Evolutionary conservation across 2,888 invertebrate species (phyloP).

Genomic region (Nematopogon swammerdamellus): DNA sequence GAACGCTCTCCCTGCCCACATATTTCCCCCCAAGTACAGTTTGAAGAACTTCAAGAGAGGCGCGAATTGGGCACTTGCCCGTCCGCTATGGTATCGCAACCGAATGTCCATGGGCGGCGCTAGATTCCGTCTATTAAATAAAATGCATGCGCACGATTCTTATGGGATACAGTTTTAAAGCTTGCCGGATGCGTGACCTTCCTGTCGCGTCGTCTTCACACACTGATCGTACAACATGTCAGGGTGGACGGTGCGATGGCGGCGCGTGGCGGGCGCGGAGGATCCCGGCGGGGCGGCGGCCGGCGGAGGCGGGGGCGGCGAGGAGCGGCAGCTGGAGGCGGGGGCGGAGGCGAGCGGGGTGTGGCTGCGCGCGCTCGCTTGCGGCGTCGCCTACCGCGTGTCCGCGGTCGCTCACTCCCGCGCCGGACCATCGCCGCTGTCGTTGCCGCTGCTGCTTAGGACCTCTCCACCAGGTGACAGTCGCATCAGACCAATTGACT

Average conservation of each 20-base stretch:
- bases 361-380: slow-evolving; percentile 32
- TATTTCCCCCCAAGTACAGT: too few species aligned
- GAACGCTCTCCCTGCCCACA: too few species aligned
- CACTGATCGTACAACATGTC: not conserved
- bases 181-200: too few species aligned
- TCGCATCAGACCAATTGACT: too few species aligned
- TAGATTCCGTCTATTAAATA: too few species aligned
- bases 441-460: slow-evolving; percentile 33
- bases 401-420: slow-evolving; percentile 39
- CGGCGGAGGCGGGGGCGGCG: slow-evolving; percentile 21
- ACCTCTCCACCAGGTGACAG: slow-evolving; percentile 51
- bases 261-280: not conserved
- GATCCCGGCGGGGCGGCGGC: not conserved
- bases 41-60: too few species aligned
- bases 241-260: not conserved
- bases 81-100: too few species aligned
- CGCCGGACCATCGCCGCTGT: slow-evolving; percentile 37
- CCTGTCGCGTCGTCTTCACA: too few species aligned
- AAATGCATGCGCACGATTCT: too few species aligned
- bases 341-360: slow-evolving; percentile 37
- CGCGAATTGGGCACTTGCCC: too few species aligned
- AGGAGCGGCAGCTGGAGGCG: slow-evolving; percentile 35
- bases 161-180: too few species aligned
- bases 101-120: too few species aligned
- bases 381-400: slow-evolving; percentile 43